A percentile compares a stretch with the other conserved stretches of the same genome.
phyloP scores from a whole-genome alignment of 2,888 invertebrate species.

The Conchocele bisecta region DNA sequence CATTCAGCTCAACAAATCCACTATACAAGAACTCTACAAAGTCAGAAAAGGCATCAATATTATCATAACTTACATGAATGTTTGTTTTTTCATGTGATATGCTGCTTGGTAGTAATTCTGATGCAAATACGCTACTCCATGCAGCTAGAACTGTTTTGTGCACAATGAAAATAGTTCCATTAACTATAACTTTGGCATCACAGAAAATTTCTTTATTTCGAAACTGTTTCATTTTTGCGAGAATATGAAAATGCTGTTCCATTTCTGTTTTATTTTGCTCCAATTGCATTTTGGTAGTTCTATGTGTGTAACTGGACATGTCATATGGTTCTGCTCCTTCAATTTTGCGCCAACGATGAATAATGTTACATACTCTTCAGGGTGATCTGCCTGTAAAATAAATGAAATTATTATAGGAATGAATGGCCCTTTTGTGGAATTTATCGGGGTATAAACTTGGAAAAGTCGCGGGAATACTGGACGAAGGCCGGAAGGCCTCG shows the following conservation, averaged over 20 bases:
- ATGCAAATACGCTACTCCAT: conserved; percentile 86
- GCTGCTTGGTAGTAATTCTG: conserved; percentile 84
- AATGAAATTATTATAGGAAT: too few species aligned
- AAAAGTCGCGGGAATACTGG: too few species aligned
- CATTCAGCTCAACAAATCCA: conserved; percentile 85
- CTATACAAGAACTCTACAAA: conserved; percentile 87
- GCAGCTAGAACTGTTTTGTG: conserved; percentile 87
- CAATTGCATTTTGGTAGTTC: too few species aligned
- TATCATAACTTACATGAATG: conserved; percentile 68
- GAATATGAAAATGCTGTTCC: conserved; percentile 21
- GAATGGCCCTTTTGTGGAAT: too few species aligned
- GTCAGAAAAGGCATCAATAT: conserved; percentile 84
- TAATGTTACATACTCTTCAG: too few species aligned
- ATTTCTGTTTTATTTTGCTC: too few species aligned
- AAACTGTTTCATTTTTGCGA: conserved; percentile 51
- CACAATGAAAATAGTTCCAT: conserved; percentile 85
- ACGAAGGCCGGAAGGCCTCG: too few species aligned
- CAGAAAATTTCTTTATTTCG: conserved; percentile 85
- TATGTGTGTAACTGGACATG: too few species aligned
- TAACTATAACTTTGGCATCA: conserved; percentile 85
- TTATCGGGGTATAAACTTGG: too few species aligned
- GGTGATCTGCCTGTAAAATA: too few species aligned
- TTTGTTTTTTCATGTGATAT: conserved; percentile 2
- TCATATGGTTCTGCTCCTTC: too few species aligned
- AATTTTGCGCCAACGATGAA: too few species aligned